These are phyloP conservation scores for Ceyx cyanopectus DNA, from an alignment of 2,113 vertebrate species.

Conservation along the genomic window DNA sequence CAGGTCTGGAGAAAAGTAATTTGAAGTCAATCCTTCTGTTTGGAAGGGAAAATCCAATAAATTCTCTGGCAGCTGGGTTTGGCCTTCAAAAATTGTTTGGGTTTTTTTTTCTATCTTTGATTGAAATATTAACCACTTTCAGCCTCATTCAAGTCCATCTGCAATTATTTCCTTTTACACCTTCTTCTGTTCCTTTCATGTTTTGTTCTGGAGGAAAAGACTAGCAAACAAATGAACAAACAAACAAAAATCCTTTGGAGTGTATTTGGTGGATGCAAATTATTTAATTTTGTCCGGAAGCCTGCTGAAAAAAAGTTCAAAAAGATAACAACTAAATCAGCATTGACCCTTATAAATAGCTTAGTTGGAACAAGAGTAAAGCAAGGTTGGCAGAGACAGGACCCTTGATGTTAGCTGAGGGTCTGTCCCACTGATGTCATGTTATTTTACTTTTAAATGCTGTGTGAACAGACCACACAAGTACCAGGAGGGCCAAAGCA, in stretches of 20 bases:
- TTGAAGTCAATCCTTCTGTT: background rate
- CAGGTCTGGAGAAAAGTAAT: background rate
- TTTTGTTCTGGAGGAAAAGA: background rate
- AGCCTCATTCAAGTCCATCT: background rate
- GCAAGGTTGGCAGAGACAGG: background rate
- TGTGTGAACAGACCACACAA: background rate
- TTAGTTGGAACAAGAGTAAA: background rate
- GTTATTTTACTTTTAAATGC: background rate
- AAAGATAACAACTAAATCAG: background rate
- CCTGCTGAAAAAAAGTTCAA: background rate
- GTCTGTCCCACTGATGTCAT: background rate
- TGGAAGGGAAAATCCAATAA: background rate
- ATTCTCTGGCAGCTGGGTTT: background rate
- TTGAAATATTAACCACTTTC: background rate
- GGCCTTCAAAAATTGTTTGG: background rate
- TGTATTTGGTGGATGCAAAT: background rate
- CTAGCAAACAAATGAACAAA: background rate
- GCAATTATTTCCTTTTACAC: background rate
- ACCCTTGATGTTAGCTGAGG: background rate
- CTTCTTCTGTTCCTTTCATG: background rate
- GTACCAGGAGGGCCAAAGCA: background rate
- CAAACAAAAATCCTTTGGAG: background rate
- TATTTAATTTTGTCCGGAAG: background rate
- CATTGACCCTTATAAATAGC: background rate
- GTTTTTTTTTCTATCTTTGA: background rate